Conservation (phyloP, 2,113 vertebrate species). For the Carollia perspicillata region DNA sequence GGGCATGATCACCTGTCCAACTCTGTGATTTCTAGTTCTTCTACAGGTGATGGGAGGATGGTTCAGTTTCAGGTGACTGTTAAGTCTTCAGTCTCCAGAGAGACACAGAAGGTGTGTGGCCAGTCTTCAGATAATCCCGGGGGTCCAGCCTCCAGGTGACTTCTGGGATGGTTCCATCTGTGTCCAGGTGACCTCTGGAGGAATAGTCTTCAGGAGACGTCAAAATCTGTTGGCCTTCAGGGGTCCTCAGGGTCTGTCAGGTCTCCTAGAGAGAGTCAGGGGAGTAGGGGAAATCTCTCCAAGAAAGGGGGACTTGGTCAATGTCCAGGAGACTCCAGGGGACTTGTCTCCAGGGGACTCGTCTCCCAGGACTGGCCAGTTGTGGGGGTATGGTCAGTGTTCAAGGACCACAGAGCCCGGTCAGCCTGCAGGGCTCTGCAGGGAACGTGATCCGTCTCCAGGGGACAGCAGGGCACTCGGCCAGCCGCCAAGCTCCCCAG, state of each 20-base stretch:
- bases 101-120: not conserved
- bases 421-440: not conserved
- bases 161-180: not conserved
- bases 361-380: not conserved
- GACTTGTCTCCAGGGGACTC: not conserved
- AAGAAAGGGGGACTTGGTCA: not conserved
- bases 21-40: not conserved
- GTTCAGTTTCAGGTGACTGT: not conserved
- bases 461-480: not conserved
- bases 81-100: not conserved
- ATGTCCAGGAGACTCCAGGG: not conserved
- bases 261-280: not conserved
- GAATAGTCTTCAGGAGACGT: not conserved
- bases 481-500: not conserved
- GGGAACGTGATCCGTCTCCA: not conserved
- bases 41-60: not conserved
- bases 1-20: not conserved
- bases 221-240: not conserved
- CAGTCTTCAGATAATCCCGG: not conserved
- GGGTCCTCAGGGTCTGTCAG: not conserved
- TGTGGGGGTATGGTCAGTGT: not conserved
- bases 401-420: not conserved
- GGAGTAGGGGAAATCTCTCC: not conserved
- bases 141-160: conserved; percentile 58
- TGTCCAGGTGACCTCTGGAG: not conserved